These are phyloP conservation scores for Parambassis ranga DNA, from an alignment of 2,797 vertebrate genomes.

Conservation along the genomic window DNA sequence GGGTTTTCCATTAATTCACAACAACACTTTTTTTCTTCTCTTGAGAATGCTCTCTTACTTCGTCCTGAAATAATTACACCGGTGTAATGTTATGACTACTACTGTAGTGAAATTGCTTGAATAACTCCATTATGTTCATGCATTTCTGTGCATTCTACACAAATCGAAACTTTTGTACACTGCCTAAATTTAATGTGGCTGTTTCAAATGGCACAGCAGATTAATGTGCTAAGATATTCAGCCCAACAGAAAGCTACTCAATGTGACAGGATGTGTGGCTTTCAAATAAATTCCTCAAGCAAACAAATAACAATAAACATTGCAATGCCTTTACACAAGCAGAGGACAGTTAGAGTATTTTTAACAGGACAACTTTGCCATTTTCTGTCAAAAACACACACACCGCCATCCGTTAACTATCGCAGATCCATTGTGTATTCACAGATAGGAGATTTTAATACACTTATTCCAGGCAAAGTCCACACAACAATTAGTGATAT, in stretches of 20 bases:
- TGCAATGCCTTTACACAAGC: constrained; percentile 46
- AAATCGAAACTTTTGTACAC: constrained; percentile 25
- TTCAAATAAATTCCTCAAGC: constrained; percentile 62
- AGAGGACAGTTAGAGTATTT: constrained; percentile 52
- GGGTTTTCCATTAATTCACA: constrained; percentile 22
- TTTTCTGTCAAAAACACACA: constrained; percentile 65
- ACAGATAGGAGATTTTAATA: constrained; percentile 58
- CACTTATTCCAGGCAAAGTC: constrained; percentile 36
- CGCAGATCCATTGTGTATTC: constrained; percentile 57
- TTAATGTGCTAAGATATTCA: constrained; percentile 54
- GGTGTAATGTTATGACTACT: constrained; percentile 25
- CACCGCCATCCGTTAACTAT: constrained; percentile 57
- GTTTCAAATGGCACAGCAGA: constrained; percentile 45
- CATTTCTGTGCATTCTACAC: constrained; percentile 30
- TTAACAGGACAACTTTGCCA: constrained; percentile 66
- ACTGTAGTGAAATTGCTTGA: constrained; percentile 24
- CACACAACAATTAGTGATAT: constrained; percentile 31
- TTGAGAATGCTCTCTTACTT: constrained; percentile 1
- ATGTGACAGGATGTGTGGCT: constrained; percentile 62
- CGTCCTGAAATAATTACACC: constrained; percentile 40
- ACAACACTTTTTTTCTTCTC: background rate
- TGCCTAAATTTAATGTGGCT: constrained; percentile 39
- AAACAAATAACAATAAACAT: constrained; percentile 65
- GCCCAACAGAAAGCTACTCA: constrained; percentile 52
- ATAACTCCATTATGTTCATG: constrained; percentile 30